Evolutionary conservation across 2,113 vertebrate genomes (phyloP).

Genomic region (Mustelus asterias): DNA sequence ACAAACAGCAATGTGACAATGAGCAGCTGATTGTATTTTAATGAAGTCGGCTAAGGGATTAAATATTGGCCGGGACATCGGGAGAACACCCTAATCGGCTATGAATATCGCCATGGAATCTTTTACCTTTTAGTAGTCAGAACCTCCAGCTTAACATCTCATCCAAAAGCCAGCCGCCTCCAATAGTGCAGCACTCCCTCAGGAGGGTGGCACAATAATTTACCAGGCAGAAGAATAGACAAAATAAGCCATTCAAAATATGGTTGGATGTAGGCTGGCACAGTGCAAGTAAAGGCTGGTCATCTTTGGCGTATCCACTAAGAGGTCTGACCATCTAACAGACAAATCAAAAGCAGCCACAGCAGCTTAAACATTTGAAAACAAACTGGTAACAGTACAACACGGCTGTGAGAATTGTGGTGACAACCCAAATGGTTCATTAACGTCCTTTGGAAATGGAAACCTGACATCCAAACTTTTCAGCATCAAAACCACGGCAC

Average conservation of each 20-base stretch:
- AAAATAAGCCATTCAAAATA: background rate
- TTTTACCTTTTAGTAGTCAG: background rate
- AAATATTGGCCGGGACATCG: background rate
- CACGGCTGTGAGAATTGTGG: background rate
- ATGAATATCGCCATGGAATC: background rate
- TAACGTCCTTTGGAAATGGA: background rate
- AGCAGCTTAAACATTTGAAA: background rate
- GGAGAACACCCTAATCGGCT: background rate
- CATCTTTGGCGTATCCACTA: background rate
- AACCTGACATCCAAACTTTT: background rate
- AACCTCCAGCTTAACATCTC: background rate
- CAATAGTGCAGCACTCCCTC: background rate
- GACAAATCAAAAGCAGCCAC: background rate
- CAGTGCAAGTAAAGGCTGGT: background rate
- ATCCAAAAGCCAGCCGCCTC: background rate
- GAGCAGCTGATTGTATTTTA: background rate
- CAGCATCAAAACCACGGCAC: background rate
- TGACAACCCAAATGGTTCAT: background rate
- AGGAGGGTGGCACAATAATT: no score
- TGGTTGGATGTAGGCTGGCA: background rate
- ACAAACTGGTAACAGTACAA: background rate
- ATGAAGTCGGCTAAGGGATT: background rate
- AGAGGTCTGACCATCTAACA: background rate
- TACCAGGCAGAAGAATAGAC: background rate
- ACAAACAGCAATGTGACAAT: background rate